Evolutionary conservation across 2,797 vertebrate species (phyloP), one percentile per base, ranked within the genome.

Genomic region (Takifugu ocellatus): DNA sequence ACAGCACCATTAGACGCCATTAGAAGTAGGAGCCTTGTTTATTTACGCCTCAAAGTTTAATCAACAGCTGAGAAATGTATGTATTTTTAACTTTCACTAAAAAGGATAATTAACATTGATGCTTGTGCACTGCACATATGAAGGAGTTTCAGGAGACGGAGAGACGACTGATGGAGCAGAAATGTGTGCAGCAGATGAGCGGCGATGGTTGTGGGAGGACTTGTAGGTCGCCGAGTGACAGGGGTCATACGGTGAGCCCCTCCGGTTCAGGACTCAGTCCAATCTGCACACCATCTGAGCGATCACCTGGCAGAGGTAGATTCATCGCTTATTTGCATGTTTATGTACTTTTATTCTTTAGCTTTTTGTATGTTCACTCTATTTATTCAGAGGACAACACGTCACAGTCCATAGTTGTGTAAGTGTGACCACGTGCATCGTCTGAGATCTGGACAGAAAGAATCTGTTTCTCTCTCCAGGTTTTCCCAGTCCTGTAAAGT

Each of bases 131-230:
- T 48, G 8, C 26, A n/a, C 72, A n/a, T 72, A 45, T 65, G 43
- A 47, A 89, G 89, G 87, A 89, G 71, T 74, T 87, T 1, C 83
- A 87, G 45, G 84, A 87, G 49, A 73, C 78, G 2, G 82, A 85
- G 25, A 78, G 74, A 56, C 82, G 59, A 33, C 58, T 84, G 59
- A 85, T 63, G 55, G 77, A 79, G 54, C 77, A 74, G 25, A 73
- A 71, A 0, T 56, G 63, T 58, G 67, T 61, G 12, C 59, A 49
- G 46, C 61, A 54, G 46, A 56, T 68, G 9, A 69, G 61, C 47
- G 82, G 14, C 0, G 81, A 83, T 46, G 49, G 57, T 15, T 64
- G 57, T 61, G 74, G 60, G 2, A 75, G 78, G 82, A 86, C 61
- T 16, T 56, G 54, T 24, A 74, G 69, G 66, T 31, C 75, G 45